A percentile compares a stretch with the other conserved stretches of the same genome.
Conservation (phyloP, 2,797 vertebrate species). For the Remorina albescens region DNA sequence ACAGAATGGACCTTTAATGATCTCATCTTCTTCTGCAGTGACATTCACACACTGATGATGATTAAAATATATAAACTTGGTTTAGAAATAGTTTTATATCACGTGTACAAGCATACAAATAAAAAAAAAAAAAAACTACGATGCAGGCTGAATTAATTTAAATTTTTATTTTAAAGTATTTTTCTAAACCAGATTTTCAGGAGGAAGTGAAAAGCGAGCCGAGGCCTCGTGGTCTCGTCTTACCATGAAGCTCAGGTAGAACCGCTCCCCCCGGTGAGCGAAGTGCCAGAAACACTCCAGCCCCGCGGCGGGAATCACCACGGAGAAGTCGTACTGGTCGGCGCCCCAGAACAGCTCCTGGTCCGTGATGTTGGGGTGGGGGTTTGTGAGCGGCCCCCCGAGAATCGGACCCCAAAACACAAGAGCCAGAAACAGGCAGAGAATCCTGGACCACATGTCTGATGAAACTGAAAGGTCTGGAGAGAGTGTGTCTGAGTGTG, state of each 20-base stretch:
- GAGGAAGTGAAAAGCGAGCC: background rate
- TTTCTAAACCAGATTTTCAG: background rate
- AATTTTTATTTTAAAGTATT: no score
- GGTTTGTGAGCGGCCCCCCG: conserved; percentile 75
- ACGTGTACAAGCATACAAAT: no score
- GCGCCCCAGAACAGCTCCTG: conserved; percentile 86
- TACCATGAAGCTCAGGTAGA: conserved; percentile 95
- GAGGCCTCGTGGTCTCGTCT: background rate
- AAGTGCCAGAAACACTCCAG: conserved; percentile 96
- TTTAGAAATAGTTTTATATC: no score
- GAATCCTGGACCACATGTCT: conserved; percentile 62
- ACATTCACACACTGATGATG: no score
- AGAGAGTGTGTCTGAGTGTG: background rate
- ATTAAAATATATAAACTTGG: no score
- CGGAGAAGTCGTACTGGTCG: conserved; percentile 90
- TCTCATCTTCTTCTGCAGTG: no score
- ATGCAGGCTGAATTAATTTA: no score
- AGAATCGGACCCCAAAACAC: conserved; percentile 50
- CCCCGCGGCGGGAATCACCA: conserved; percentile 80
- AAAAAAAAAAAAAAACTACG: no score
- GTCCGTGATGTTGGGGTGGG: conserved; percentile 60
- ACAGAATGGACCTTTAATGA: no score
- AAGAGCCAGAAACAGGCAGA: conserved; percentile 18
- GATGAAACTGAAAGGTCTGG: background rate
- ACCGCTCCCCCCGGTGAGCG: conserved; percentile 85